Percentiles rank a stretch among this genome's conserved stretches.
Evolutionary conservation across 2,888 invertebrate species (phyloP).

Genomic region (Dolichomitus sp.): DNA sequence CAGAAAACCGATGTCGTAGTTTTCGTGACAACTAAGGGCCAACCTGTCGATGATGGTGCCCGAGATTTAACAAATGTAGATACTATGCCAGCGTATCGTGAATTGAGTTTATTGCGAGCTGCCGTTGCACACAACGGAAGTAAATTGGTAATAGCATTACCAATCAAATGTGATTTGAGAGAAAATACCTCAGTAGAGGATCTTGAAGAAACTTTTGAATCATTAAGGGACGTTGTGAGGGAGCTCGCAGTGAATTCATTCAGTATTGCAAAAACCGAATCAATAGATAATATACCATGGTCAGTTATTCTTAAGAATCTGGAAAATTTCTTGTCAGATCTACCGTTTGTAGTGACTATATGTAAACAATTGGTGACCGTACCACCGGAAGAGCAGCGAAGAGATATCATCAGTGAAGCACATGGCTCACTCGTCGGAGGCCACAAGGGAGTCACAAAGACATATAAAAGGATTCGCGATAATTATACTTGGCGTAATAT

Average conservation of each 20-base stretch:
- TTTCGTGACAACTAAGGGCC: too few species aligned
- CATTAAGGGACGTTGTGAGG: not conserved
- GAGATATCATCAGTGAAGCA: conserved; percentile 28
- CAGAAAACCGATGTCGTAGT: too few species aligned
- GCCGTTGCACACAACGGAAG: not conserved
- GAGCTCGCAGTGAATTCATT: not conserved
- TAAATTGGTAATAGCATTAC: not conserved
- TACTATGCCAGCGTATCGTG: not conserved
- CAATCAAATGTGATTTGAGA: not conserved
- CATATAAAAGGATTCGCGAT: conserved; percentile 39
- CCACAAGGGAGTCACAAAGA: conserved; percentile 55
- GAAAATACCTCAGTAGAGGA: not conserved
- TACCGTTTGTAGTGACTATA: not conserved
- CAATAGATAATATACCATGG: conserved; percentile 8
- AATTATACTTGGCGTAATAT: conserved; percentile 54
- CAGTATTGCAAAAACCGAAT: conserved; percentile 1
- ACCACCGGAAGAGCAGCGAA: conserved; percentile 10
- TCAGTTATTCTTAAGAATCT: not conserved
- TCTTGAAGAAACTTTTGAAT: not conserved
- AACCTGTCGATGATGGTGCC: too few species aligned
- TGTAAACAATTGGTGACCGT: not conserved
- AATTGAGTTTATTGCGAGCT: not conserved
- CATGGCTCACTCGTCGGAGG: conserved; percentile 28
- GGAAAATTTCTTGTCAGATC: not conserved
- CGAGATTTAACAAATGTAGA: too few species aligned